phyloP scores from a whole-genome alignment of 2,113 vertebrate species.

The Cephalopterus ornatus region DNA sequence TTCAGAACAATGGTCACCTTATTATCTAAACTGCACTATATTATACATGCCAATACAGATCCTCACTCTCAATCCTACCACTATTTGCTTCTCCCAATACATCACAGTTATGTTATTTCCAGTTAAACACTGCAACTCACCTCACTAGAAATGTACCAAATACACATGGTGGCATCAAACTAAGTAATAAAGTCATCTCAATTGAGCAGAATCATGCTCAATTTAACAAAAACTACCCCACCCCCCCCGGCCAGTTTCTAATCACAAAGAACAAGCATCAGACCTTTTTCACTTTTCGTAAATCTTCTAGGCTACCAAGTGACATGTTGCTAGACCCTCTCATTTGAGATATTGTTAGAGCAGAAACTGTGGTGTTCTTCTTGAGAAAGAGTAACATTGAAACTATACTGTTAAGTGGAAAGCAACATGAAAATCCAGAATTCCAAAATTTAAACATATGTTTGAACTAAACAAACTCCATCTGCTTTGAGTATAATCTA shows the following conservation, averaged over 20 bases:
- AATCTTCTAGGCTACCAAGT: background rate
- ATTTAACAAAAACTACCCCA: background rate
- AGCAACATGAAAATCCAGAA: background rate
- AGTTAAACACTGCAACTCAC: background rate
- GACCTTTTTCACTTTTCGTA: background rate
- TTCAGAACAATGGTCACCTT: conserved; percentile 8
- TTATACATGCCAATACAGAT: background rate
- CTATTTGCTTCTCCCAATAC: background rate
- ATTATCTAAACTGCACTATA: background rate
- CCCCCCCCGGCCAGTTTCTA: fast-evolving
- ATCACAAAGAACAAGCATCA: background rate
- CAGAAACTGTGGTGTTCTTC: background rate
- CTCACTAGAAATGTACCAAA: background rate
- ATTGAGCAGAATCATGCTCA: background rate
- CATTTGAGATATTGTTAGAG: background rate
- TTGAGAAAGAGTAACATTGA: background rate
- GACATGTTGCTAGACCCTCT: background rate
- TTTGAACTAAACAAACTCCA: background rate
- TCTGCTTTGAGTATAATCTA: background rate
- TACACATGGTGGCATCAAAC: background rate
- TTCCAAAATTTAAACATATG: background rate
- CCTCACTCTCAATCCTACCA: background rate
- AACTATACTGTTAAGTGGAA: background rate
- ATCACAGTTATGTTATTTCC: background rate
- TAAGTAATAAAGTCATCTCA: background rate